Percentiles rank a stretch among this genome's conserved stretches.
These are phyloP conservation scores for Pseudorhiza aurosa DNA, from an alignment of 30 jellyfish, hydroid and myxozoan genomes.

Conservation along the genomic window DNA sequence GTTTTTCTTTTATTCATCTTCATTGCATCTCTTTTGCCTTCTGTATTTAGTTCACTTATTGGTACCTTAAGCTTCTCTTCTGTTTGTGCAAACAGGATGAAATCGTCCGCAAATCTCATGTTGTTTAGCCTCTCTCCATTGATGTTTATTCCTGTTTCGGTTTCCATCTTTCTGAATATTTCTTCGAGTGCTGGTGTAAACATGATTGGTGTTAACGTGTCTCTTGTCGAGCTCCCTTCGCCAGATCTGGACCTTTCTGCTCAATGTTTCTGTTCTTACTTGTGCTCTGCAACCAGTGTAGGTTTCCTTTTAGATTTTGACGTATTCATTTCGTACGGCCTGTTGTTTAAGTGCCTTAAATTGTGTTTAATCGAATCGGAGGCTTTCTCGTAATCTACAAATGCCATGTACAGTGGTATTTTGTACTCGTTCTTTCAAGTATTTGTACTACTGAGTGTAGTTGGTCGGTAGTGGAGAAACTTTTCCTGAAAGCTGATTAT, in stretches of 20 bases:
- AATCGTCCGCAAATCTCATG: constrained; percentile 15
- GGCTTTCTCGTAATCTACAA: constrained; percentile 29
- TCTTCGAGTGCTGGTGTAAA: constrained; percentile 5
- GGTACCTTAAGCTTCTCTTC: not conserved
- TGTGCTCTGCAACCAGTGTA: too few relatives aligned
- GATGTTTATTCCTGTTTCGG: not conserved
- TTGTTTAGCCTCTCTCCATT: not conserved
- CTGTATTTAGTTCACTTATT: not conserved
- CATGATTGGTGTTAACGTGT: not conserved
- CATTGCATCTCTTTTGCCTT: constrained; percentile 6
- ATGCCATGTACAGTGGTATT: constrained; percentile 10
- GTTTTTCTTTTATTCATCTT: not conserved
- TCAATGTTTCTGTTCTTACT: too few relatives aligned
- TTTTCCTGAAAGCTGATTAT: constrained; percentile 29
- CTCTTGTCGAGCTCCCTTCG: too few relatives aligned
- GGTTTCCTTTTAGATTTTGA: constrained; percentile 12
- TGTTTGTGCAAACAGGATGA: not conserved
- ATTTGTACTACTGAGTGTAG: too few relatives aligned
- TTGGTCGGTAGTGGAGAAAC: constrained; percentile 24
- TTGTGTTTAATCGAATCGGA: constrained; percentile 19
- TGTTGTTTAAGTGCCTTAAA: constrained; percentile 28
- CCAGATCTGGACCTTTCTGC: too few relatives aligned
- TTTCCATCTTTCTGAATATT: not conserved
- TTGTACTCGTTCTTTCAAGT: not conserved
- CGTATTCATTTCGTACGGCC: not conserved